Conservation (phyloP, 2,888 invertebrate genomes). For the Plagodis pulveraria region DNA sequence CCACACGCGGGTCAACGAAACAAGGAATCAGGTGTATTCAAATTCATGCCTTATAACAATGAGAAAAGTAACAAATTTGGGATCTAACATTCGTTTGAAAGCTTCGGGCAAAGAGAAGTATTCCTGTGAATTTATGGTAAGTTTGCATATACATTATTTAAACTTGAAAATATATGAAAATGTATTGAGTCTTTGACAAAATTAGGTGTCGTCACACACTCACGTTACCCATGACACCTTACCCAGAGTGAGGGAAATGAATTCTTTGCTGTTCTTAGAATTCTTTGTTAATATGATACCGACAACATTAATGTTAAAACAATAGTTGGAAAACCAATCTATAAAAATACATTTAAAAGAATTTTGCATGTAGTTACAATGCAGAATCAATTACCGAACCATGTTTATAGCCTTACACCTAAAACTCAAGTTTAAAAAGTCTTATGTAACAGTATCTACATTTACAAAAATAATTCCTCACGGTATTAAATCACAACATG, state of each 20-base stretch:
- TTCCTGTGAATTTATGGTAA: constrained; percentile 19
- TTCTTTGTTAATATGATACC: too few relatives aligned
- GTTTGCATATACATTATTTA: constrained; percentile 17
- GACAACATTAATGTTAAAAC: too few relatives aligned
- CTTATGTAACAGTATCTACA: too few relatives aligned
- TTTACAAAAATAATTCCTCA: background rate
- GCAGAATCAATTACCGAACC: too few relatives aligned
- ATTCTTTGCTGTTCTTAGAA: background rate
- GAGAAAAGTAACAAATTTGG: constrained; percentile 7
- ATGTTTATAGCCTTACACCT: too few relatives aligned
- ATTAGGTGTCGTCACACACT: constrained; percentile 12
- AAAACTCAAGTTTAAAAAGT: too few relatives aligned
- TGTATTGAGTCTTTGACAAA: constrained; percentile 7
- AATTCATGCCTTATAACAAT: constrained; percentile 6
- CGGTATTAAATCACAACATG: constrained; percentile 3
- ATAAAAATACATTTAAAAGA: too few relatives aligned
- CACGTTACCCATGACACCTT: too few relatives aligned
- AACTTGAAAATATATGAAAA: constrained; percentile 14
- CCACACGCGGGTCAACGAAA: constrained; percentile 6
- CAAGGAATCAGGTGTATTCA: background rate
- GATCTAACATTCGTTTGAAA: background rate
- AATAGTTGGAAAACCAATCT: too few relatives aligned
- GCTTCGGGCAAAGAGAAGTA: constrained; percentile 8
- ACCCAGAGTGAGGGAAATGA: background rate
- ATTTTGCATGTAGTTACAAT: too few relatives aligned